phyloP scores from a whole-genome alignment of 2,888 invertebrate genomes.

The Oeneis ivallda region DNA sequence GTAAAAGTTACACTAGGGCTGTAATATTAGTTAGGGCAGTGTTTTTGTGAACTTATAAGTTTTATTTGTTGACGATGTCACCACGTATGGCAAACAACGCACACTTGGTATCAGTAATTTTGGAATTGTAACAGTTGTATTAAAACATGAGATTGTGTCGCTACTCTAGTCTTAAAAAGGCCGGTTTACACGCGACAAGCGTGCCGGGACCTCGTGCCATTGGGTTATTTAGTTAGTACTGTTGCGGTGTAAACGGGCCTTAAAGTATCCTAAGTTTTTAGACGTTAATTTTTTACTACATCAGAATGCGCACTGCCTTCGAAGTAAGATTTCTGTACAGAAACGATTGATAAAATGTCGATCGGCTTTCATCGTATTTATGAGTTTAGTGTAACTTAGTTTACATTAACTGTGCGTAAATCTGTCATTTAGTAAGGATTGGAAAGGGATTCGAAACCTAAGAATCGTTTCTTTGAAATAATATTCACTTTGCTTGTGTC shows the following conservation, averaged over 20 bases:
- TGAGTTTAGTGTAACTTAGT: too few relatives aligned
- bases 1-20: not conserved
- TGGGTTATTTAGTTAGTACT: constrained; percentile 19
- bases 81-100: constrained; percentile 38
- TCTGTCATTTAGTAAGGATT: too few relatives aligned
- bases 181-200: constrained; percentile 39
- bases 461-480: too few relatives aligned
- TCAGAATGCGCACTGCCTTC: constrained; percentile 59
- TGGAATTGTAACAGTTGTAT: constrained; percentile 40
- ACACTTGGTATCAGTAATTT: constrained; percentile 42
- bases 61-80: constrained; percentile 1
- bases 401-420: too few relatives aligned
- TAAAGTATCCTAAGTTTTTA: constrained; percentile 56
- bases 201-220: constrained; percentile 30
- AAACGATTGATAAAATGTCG: not conserved
- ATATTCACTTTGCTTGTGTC: too few relatives aligned
- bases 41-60: not conserved
- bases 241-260: constrained; percentile 47
- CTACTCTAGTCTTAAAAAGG: constrained; percentile 56
- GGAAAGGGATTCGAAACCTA: too few relatives aligned
- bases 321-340: constrained; percentile 54
- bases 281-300: constrained; percentile 50
- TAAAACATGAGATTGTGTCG: constrained; percentile 54
- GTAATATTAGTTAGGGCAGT: not conserved
- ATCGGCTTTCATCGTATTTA: not conserved